Conservation (phyloP, 2,888 invertebrate species). For the Tuta absoluta region DNA sequence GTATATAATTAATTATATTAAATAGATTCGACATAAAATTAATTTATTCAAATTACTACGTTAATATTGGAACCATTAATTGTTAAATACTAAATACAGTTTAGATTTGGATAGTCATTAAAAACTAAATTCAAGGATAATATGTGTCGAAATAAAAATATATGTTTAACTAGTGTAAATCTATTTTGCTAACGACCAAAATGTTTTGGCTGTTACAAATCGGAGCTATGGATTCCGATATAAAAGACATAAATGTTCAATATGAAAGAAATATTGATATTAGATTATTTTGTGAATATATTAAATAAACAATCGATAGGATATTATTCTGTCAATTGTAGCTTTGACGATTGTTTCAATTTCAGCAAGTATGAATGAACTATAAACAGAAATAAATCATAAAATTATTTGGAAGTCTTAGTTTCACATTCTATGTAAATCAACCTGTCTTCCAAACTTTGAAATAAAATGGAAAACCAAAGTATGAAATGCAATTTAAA, state of each 20-base stretch:
- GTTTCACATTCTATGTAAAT: constrained; percentile 38
- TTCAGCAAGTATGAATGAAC: neutral
- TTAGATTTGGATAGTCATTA: too few species aligned
- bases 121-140: too few species aligned
- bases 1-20: too few species aligned
- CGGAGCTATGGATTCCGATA: neutral
- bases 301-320: too few species aligned
- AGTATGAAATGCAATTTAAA: neutral
- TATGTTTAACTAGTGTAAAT: neutral
- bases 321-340: too few species aligned
- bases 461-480: constrained; percentile 16
- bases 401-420: neutral
- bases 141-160: neutral
- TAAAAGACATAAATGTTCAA: neutral
- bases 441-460: constrained; percentile 59
- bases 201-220: constrained; percentile 5
- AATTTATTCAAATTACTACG: too few species aligned
- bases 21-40: too few species aligned
- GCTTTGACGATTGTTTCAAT: neutral
- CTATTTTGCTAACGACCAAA: neutral
- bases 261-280: too few species aligned
- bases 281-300: too few species aligned
- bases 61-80: too few species aligned
- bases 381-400: too few species aligned
- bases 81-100: too few species aligned